Evolutionary conservation across 2,797 vertebrate genomes (phyloP).

Genomic region (Galaxias olidus): DNA sequence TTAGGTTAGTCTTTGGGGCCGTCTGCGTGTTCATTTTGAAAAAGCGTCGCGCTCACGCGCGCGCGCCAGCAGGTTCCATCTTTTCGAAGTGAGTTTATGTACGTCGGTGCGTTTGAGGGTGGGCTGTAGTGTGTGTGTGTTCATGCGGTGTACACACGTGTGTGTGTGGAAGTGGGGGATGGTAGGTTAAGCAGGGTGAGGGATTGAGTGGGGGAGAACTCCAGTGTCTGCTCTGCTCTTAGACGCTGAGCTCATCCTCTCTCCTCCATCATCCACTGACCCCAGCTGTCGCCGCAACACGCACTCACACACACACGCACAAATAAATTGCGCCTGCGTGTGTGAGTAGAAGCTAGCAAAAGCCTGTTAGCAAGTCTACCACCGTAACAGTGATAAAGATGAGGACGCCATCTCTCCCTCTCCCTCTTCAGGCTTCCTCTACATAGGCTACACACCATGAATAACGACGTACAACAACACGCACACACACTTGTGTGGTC

Average conservation of each 20-base stretch:
- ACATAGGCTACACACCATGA: too few species aligned
- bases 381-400: too few species aligned
- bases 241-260: slow-evolving; percentile 9
- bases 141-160: neutral
- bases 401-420: too few species aligned
- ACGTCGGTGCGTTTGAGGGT: neutral
- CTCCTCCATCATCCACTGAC: slow-evolving; percentile 2
- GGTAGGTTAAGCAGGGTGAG: neutral
- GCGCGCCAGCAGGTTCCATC: too few species aligned
- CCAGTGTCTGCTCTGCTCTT: neutral
- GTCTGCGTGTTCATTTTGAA: too few species aligned
- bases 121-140: neutral
- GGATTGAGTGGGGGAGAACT: neutral
- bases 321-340: neutral
- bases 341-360: slow-evolving; percentile 28
- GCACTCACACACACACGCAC: slow-evolving; percentile 6
- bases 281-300: neutral
- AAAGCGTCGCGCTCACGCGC: too few species aligned
- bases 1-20: too few species aligned
- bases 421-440: too few species aligned
- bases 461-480: neutral
- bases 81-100: neutral
- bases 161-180: neutral
- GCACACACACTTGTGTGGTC: slow-evolving; percentile 2
- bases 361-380: neutral